Percentiles rank a stretch among this genome's conserved stretches.
Conservation (phyloP, 2,888 invertebrate genomes). For the Drosophila melanosoma region DNA sequence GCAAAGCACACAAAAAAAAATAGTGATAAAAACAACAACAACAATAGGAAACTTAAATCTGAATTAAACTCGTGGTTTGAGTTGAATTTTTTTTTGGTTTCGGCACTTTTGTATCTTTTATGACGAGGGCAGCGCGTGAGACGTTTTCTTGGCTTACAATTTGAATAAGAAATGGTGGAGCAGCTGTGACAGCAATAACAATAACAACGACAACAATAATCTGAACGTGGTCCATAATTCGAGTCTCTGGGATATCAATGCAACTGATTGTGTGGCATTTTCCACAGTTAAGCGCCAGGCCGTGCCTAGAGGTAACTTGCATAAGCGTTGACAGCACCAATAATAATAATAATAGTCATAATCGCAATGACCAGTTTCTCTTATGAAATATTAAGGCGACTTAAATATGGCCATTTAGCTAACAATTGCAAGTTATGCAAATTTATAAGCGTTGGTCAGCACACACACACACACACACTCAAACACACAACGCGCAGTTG, state of each 20-base stretch:
- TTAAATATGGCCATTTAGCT: constrained; percentile 42
- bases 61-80: constrained; percentile 30
- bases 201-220: constrained; percentile 5
- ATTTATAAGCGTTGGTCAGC: constrained; percentile 32
- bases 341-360: constrained; percentile 34
- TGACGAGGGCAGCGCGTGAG: constrained; percentile 59
- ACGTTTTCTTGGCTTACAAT: constrained; percentile 55
- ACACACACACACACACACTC: constrained; percentile 3
- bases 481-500: constrained; percentile 6
- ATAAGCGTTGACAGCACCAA: constrained; percentile 60
- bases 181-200: constrained; percentile 50
- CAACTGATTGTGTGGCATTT: constrained; percentile 62
- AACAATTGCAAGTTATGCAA: constrained; percentile 69
- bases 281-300: constrained; percentile 53
- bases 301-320: constrained; percentile 46
- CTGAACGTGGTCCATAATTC: constrained; percentile 22
- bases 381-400: constrained; percentile 50
- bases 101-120: constrained; percentile 37
- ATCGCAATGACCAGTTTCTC: constrained; percentile 28
- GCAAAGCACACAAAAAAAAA: constrained; percentile 17
- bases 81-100: constrained; percentile 42
- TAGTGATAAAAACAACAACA: constrained; percentile 17
- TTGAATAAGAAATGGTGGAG: constrained; percentile 62
- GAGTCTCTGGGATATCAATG: constrained; percentile 60
- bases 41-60: constrained; percentile 27